A percentile compares a stretch with the other conserved stretches of the same genome.
These are phyloP conservation scores for Sturnira hondurensis DNA, from an alignment of 2,113 vertebrate species.

Conservation along the genomic window DNA sequence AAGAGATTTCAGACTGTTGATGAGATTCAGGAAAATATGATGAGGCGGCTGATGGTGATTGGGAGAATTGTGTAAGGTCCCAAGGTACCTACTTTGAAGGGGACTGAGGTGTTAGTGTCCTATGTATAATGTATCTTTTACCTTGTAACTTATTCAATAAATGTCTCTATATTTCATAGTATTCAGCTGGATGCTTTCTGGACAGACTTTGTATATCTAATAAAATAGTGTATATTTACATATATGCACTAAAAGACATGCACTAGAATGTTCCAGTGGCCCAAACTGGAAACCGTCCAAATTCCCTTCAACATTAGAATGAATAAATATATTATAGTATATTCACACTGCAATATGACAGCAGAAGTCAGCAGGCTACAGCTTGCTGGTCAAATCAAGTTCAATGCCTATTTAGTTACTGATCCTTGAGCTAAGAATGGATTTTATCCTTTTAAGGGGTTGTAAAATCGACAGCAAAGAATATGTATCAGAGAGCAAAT, in stretches of 20 bases:
- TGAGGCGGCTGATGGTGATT: too few relatives aligned
- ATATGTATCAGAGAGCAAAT: background rate
- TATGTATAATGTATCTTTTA: too few relatives aligned
- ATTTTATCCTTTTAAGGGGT: background rate
- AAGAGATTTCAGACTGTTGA: too few relatives aligned
- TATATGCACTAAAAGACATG: background rate
- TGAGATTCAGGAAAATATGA: too few relatives aligned
- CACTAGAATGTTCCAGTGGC: background rate
- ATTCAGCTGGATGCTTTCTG: too few relatives aligned
- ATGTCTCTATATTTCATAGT: too few relatives aligned
- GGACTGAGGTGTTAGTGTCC: too few relatives aligned
- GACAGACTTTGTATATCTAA: background rate
- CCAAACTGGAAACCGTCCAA: background rate
- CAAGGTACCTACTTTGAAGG: too few relatives aligned
- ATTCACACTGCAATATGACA: background rate
- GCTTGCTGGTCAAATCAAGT: background rate
- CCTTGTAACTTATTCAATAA: too few relatives aligned
- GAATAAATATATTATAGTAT: background rate
- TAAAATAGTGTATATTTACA: background rate
- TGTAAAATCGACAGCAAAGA: background rate
- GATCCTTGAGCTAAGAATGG: background rate
- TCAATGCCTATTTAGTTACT: background rate
- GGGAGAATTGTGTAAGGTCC: too few relatives aligned
- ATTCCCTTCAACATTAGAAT: background rate
- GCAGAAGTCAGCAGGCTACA: rapidly evolving